Evolutionary conservation across 2,113 vertebrate genomes (phyloP), one percentile per base, ranked within the genome.

Genomic region (Regulus satrapa): DNA sequence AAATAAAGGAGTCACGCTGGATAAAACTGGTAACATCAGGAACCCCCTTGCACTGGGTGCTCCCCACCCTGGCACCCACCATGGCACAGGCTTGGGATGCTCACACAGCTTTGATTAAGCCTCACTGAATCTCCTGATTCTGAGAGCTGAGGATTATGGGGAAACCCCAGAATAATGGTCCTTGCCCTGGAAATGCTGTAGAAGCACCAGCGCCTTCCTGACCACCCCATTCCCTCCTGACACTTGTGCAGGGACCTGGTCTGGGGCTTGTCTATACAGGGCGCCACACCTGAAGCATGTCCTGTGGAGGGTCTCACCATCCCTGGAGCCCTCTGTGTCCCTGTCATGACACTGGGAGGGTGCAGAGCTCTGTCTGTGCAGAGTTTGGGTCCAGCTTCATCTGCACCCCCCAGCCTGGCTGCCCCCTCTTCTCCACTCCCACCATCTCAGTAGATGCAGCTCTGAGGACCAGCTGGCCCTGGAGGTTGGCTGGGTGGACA

Each of bases 341-440:
- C 64, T 34, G 40, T 16, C 1, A 0, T 0, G 1, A 46, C n/a
- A 10, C 40, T 2, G 24, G 36, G 34, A 52, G 1, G 4, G 26
- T 26, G 58, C 77, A 55, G 56, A 74, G 71, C 66, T 54, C 64
- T 0, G 0, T 34, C 38, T 26, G 41, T 6, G 32, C 5, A 1
- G 21, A 7, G 10, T 40, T 77, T 56, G 69, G 45, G 26, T 75
- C 56, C 0, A 0, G 29, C 13, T 73, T 40, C 46, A 64, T 12
- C 38, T 31, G 16, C 6, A 1, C 5, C 26, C 41, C n/a, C 12
- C 38, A 26, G 9, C 26, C 31, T 9, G 18, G 16, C 7, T 13
- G n/a, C 18, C 17, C 1, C 12, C 11, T 18, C 11, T 5, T 7
- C 64, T 52, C 46, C 4, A 0, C 62, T 31, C 51, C 38, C n/a